Conservation (phyloP, 2,888 invertebrate genomes). For the Amblyjoppa fuscipennis region DNA sequence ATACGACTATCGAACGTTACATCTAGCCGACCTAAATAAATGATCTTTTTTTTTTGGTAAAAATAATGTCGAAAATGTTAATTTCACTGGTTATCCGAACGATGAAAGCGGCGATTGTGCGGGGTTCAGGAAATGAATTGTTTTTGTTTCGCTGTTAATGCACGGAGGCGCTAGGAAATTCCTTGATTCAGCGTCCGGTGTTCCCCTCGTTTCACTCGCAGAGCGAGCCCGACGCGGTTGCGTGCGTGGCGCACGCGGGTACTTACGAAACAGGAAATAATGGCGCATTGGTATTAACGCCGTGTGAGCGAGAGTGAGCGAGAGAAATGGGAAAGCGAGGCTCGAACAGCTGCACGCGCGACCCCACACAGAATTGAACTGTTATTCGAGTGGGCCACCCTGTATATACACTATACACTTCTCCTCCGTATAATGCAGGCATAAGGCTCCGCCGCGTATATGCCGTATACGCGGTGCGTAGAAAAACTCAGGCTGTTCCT, state of each 20-base stretch:
- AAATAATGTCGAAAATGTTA: not conserved
- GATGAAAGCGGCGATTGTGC: slow-evolving; percentile 9
- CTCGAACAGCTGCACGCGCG: slow-evolving; percentile 79
- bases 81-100: not conserved
- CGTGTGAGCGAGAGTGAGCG: slow-evolving; percentile 26
- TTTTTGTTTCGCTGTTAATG: not conserved
- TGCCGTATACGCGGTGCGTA: slow-evolving; percentile 42
- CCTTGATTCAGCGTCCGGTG: slow-evolving; percentile 2
- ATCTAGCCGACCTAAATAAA: too few relatives aligned
- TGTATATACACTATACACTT: slow-evolving; percentile 47
- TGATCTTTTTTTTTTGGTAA: not conserved
- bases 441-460: slow-evolving; percentile 29
- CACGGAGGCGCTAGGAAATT: slow-evolving; percentile 4
- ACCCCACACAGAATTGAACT: slow-evolving; percentile 79
- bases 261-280: slow-evolving; percentile 78
- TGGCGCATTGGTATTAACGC: slow-evolving; percentile 78
- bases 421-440: slow-evolving; percentile 44
- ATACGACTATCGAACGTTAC: too few relatives aligned
- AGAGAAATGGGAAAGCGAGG: slow-evolving; percentile 43
- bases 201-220: slow-evolving; percentile 27
- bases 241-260: slow-evolving; percentile 40
- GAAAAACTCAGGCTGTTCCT: slow-evolving; percentile 62
- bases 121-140: not conserved
- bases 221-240: slow-evolving; percentile 26
- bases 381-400: slow-evolving; percentile 77